Base-by-base conservation (phyloP, 1,140 invertebrate genomes). In the Pseudachorutes palmiensis region DNA sequence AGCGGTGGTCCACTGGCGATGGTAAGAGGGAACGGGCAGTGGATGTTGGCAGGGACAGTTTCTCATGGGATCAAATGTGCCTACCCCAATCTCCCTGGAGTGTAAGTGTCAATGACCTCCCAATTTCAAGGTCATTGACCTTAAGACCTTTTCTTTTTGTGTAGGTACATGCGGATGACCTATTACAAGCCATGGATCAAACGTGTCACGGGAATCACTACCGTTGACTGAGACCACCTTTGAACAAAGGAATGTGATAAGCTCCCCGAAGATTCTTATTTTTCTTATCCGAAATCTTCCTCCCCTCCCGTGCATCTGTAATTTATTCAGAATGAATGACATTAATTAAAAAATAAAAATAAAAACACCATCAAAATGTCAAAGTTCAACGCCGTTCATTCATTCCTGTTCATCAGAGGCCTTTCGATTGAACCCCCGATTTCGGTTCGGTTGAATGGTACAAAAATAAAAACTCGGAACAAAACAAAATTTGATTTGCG, bases 151-250 rank as follows among this genome's bases (percentile, higher is more conserved):
- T 14, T 19, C 14, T 55, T 61, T 61, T 24, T 91, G 91, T 32
- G 91, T 94, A 55, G 51, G 1, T 95, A 95, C 77, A 94, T 95
- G 92, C 83, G 90, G 67, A 94, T 92, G 63, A 90, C 89, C 0
- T 92, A 83, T 76, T 95, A 92, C 78, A 91, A 92, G 75, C 89
- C 90, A 0, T 95, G 92, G 92, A 82, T 95, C 64, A 86, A 87
- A 75, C 87, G 85, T 70, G 88, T 94, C 74, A 93, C 90, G 24
- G 88, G 88, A 45, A 85, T 91, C 60, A 55, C 51, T 3, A 55
- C 51, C 12, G 12, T 45, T 12, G 36, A 45, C 36, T 45, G 19
- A 19, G 19, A 26, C 26, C 14, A 14, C 31, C 41, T 24, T 48
- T 22, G 57, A 59, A 24, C 51, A 9, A 55, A 55, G 5, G 12